Evolutionary conservation across 2,797 vertebrate species (phyloP), one percentile per base, ranked within the genome.

Genomic region (Sebastes flavidus): DNA sequence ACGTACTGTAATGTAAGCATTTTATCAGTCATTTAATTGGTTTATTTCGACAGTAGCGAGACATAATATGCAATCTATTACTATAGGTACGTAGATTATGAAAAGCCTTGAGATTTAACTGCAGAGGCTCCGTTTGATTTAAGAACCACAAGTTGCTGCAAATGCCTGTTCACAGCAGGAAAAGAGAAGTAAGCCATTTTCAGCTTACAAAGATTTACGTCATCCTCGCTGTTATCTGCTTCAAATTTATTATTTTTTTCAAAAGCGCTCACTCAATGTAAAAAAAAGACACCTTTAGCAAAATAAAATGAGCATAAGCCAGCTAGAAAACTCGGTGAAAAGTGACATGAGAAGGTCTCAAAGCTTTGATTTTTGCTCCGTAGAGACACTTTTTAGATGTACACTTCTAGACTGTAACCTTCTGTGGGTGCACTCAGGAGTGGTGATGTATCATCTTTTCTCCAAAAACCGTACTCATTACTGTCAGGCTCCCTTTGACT

Each of bases 311-410:
- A 76, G 55, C 25, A 60, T 16, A 59, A 71, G 65, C 52, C 2
- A 61, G 61, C 29, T 42, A 46, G 59, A 73, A 77, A 77, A 75
- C 25, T 63, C 6, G 4, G 46, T 74, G 84, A 83, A 69, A 72
- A 71, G 49, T 72, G 84, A 87, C 65, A 77, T 3, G 2, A 59
- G 65, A 65, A 78, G 70, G 72, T 78, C 65, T 70, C 30, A 4
- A 32, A 66, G 62, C 87, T 90, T 88, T 87, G 46, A 79, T 67
- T 79, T 38, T 62, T 55, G 27, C 56, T 75, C 77, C 9, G 0
- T 60, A 54, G 73, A 86, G 74, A 87, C 61, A 59, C 20, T 65
- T 86, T 81, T 65, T 25, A 65, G 60, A 75, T 30, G 49, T 49
- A 32, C 71, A 66, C 52, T 59, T 78, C 36, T 29, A 83, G 55